Evolutionary conservation across 1,140 invertebrate genomes (phyloP).

Genomic region (Hesperophylax magnus): DNA sequence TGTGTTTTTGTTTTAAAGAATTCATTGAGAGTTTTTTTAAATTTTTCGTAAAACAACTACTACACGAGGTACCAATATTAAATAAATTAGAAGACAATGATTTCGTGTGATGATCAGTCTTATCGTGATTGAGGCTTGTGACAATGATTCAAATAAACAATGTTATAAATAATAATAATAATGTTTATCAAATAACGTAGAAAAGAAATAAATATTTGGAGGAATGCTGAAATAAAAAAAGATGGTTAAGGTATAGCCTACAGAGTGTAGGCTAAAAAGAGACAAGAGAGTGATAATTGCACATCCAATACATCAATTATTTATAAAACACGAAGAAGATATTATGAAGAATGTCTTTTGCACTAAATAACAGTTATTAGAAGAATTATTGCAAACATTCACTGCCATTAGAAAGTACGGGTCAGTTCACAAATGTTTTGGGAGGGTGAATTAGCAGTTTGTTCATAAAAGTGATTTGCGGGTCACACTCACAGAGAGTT

Average conservation of each 20-base stretch:
- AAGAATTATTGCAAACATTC: slow-evolving; percentile 8
- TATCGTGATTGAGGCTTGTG: slow-evolving; percentile 14
- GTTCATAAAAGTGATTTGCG: neutral
- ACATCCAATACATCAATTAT: neutral
- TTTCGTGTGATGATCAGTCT: slow-evolving; percentile 23
- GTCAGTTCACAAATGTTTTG: neutral
- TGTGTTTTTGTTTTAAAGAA: neutral
- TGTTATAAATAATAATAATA: neutral
- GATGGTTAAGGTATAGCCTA: neutral
- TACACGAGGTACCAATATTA: too few relatives aligned
- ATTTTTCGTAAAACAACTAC: neutral
- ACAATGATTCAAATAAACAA: neutral
- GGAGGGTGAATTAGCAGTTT: neutral
- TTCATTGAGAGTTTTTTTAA: neutral
- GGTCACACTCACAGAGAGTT: neutral
- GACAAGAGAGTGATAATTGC: neutral
- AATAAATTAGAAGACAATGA: slow-evolving; percentile 26
- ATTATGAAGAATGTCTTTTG: slow-evolving; percentile 15
- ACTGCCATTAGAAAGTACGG: neutral
- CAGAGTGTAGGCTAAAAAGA: neutral
- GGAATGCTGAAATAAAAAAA: neutral
- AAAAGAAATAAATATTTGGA: neutral
- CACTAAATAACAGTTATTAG: neutral
- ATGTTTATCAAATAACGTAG: neutral
- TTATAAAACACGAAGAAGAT: neutral